Percentiles rank a stretch among this genome's conserved stretches.
These are phyloP conservation scores for Leptopilina boulardi DNA, from an alignment of 1,140 invertebrate genomes.

Conservation along the genomic window DNA sequence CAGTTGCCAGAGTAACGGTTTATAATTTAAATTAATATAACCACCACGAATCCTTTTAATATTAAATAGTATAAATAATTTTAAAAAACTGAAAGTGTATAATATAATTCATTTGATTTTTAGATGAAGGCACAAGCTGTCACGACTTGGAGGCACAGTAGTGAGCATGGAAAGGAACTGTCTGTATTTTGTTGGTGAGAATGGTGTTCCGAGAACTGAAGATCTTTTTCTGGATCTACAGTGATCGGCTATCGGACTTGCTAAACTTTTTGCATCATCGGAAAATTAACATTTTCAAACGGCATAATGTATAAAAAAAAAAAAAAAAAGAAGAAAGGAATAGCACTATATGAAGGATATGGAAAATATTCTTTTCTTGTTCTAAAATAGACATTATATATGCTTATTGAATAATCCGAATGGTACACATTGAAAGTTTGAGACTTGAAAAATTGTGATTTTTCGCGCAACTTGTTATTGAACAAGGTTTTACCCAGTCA, in stretches of 20 bases:
- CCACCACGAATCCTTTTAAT: too few species aligned
- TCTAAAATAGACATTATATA: not conserved
- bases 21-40: too few species aligned
- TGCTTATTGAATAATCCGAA: not conserved
- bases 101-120: conserved; percentile 62
- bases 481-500: conserved; percentile 43
- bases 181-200: conserved; percentile 86
- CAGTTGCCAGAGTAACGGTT: too few species aligned
- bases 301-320: not conserved
- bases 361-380: not conserved
- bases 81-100: not conserved
- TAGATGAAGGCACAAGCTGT: conserved; percentile 83
- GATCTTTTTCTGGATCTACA: conserved; percentile 58
- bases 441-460: conserved; percentile 49
- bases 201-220: conserved; percentile 65
- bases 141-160: conserved; percentile 82
- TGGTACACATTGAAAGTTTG: conserved; percentile 36
- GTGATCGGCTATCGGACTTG: conserved; percentile 59
- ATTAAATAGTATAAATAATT: conserved; percentile 60
- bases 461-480: conserved; percentile 41
- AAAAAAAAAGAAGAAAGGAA: too few species aligned
- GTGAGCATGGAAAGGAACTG: conserved; percentile 82
- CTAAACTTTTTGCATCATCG: conserved; percentile 45
- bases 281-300: not conserved
- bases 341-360: not conserved